These are phyloP conservation scores for Drosophila triauraria DNA, from an alignment of 1,140 invertebrate species.

Conservation along the genomic window DNA sequence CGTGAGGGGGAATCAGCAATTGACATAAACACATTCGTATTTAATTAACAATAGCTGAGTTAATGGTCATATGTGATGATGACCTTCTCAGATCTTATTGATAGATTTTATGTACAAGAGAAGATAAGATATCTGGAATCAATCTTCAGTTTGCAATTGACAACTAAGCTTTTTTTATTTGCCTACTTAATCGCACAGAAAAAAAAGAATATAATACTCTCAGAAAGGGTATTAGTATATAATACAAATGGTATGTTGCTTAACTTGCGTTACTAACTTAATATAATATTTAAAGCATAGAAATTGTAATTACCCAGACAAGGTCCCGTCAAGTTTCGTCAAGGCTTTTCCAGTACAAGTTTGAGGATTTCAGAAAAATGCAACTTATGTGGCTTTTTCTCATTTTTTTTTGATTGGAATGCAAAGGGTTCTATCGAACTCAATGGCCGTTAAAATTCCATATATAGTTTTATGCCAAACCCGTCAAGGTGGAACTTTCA, in stretches of 20 bases:
- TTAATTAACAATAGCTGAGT: slow-evolving; percentile 12
- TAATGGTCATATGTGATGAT: slow-evolving; percentile 5
- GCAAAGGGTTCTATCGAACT: too few relatives aligned
- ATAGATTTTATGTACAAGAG: neutral
- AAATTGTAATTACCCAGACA: neutral
- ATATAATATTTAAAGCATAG: neutral
- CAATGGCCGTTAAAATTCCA: neutral
- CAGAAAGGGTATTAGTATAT: too few relatives aligned
- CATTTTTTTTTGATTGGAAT: too few relatives aligned
- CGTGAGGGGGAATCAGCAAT: slow-evolving; percentile 18
- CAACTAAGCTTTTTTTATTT: too few relatives aligned
- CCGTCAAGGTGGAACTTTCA: neutral
- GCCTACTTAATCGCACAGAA: too few relatives aligned
- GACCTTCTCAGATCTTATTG: slow-evolving; percentile 7
- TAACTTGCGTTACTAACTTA: too few relatives aligned
- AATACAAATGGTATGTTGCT: too few relatives aligned
- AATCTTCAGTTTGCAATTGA: neutral
- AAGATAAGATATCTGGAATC: neutral
- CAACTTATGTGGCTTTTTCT: too few relatives aligned
- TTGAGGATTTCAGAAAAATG: too few relatives aligned
- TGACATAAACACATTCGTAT: slow-evolving; percentile 24
- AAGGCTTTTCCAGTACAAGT: too few relatives aligned
- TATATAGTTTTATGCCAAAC: neutral
- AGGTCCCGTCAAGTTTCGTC: neutral
- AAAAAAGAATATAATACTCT: too few relatives aligned